Conservation (phyloP, 2,888 invertebrate species). For the Trypoxylon attenuatum region DNA sequence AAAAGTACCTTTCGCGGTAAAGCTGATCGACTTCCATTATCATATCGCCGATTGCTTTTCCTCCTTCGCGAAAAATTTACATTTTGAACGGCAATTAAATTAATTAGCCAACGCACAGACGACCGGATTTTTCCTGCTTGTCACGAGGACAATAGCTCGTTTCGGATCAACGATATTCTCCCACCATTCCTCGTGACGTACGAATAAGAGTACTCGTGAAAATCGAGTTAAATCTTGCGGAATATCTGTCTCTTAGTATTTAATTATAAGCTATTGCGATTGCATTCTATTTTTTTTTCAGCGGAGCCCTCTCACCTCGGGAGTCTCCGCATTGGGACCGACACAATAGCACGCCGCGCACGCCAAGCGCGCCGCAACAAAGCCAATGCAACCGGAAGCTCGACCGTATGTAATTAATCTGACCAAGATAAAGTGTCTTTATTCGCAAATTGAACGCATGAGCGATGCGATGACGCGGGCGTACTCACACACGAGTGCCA, state of each 20-base stretch:
- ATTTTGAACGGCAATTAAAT: constrained; percentile 33
- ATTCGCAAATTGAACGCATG: background rate
- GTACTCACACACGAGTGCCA: too few relatives aligned
- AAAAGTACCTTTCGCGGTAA: background rate
- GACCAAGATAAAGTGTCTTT: background rate
- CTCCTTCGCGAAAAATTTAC: constrained; percentile 9
- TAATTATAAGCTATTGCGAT: too few relatives aligned
- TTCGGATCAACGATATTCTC: too few relatives aligned
- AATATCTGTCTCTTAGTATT: too few relatives aligned
- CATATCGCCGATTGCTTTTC: constrained; percentile 13
- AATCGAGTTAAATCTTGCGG: too few relatives aligned
- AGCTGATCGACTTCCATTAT: constrained; percentile 31
- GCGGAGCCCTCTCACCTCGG: too few relatives aligned
- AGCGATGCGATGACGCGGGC: too few relatives aligned
- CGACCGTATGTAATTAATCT: constrained; percentile 25
- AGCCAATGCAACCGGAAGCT: constrained; percentile 38
- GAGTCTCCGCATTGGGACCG: too few relatives aligned
- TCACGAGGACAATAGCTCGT: too few relatives aligned
- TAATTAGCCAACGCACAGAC: constrained; percentile 19
- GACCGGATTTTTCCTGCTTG: background rate
- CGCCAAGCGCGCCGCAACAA: constrained; percentile 17
- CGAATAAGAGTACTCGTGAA: too few relatives aligned
- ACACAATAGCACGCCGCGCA: constrained; percentile 3
- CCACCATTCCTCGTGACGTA: too few relatives aligned
- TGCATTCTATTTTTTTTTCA: too few relatives aligned